Evolutionary conservation across 2,888 invertebrate genomes (phyloP).

Genomic region (Acleris emargana): DNA sequence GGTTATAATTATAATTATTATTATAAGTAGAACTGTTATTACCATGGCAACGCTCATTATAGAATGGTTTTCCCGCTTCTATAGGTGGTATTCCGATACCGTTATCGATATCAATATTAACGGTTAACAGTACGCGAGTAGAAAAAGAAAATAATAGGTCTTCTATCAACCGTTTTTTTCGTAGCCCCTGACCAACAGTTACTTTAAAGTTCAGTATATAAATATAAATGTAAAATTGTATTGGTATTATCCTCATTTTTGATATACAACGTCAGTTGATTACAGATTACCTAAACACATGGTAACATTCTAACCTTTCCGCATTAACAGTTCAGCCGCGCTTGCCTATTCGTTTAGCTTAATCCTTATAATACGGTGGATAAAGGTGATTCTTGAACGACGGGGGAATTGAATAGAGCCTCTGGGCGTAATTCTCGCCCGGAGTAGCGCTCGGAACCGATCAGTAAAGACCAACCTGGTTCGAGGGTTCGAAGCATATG

Average conservation of each 20-base stretch:
- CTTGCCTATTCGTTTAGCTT: background rate
- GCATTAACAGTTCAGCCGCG: background rate
- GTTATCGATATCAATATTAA: too few relatives aligned
- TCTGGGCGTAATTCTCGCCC: constrained; percentile 23
- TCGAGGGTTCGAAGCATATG: constrained; percentile 7
- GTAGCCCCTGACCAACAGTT: too few relatives aligned
- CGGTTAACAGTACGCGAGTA: too few relatives aligned
- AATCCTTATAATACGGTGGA: background rate
- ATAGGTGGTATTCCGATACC: too few relatives aligned
- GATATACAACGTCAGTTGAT: background rate
- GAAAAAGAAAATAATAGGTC: too few relatives aligned
- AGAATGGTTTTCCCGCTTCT: too few relatives aligned
- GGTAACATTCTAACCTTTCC: constrained; percentile 1
- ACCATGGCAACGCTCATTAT: too few relatives aligned
- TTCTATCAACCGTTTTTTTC: too few relatives aligned
- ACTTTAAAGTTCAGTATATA: too few relatives aligned
- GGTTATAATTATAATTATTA: too few relatives aligned
- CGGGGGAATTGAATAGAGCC: background rate
- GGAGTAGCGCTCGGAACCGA: constrained; percentile 30
- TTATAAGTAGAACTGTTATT: too few relatives aligned
- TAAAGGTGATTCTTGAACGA: background rate
- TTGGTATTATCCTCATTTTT: background rate
- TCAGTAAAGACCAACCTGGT: constrained; percentile 26
- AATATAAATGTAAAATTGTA: too few relatives aligned
- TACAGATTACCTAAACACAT: constrained; percentile 1